Evolutionary conservation across 1,140 invertebrate genomes (phyloP).

Genomic region (Triops cancriformis): DNA sequence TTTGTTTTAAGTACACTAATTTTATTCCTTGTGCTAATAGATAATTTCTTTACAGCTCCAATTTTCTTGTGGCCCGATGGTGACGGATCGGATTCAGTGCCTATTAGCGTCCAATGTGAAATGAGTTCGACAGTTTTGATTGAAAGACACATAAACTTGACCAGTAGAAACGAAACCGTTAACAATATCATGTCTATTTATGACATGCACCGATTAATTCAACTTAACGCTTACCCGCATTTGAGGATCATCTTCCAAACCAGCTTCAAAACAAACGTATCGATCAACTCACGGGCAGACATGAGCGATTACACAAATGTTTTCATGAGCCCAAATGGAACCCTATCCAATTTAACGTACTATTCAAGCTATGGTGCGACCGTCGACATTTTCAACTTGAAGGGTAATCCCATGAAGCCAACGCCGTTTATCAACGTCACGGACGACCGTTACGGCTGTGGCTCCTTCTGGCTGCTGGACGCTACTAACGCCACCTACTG

Average conservation of each 20-base stretch:
- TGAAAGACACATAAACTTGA: background rate
- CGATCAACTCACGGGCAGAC: background rate
- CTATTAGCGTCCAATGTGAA: background rate
- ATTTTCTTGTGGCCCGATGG: background rate
- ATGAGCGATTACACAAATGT: background rate
- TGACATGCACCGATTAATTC: background rate
- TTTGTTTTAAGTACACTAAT: background rate
- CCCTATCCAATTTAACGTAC: background rate
- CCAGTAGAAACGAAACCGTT: background rate
- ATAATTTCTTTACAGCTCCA: background rate
- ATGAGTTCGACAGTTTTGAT: background rate
- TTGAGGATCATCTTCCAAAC: background rate
- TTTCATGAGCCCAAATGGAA: background rate
- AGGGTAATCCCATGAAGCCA: background rate
- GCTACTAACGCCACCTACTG: background rate
- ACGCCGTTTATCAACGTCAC: background rate
- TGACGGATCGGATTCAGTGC: background rate
- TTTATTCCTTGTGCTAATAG: too few relatives aligned
- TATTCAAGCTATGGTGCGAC: background rate
- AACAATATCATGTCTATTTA: background rate
- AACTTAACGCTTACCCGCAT: background rate
- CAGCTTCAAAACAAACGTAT: too few relatives aligned
- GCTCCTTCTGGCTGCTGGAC: background rate
- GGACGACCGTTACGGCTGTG: background rate
- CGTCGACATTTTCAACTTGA: background rate